Base-by-base conservation (phyloP, 1,140 invertebrate species). In the Mamestra configurata region DNA sequence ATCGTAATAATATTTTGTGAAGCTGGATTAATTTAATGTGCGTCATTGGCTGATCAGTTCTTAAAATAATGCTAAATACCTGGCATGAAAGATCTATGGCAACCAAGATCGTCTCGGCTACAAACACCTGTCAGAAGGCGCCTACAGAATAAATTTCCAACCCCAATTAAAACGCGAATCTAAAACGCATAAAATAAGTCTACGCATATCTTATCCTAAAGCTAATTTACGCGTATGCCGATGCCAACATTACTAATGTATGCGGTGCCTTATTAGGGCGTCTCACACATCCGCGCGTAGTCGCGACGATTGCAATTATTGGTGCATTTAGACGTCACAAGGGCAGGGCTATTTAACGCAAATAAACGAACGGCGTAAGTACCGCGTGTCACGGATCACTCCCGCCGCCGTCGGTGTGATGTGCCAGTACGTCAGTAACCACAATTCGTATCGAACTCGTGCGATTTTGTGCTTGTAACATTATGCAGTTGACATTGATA, bases 311-410 rank as follows among this genome's bases (percentile, higher is more conserved):
- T 76, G 72, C 57, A 76, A 76, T 76, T 76, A 76, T 49, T 46
- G 40, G 15, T 49, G 55, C 57, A 61, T 61, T 59, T 76, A 49
- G 55, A 43, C 35, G 72, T 76, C 57, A 35, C 57, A 35, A 53
- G 24, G 35, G 35, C 51, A 43, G 35, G 40, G 43, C 57, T 49
- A 27, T 72, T 51, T 53, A 27, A 59, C 20, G 40, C 22, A 61
- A 76, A 76, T 76, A 76, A 76, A 76, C 13, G 40, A 76, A 5
- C 5, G 6, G 7, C 15, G 13, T 76, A 76, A 76, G 57, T 76
- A 20, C 37, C n/a, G 22, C 55, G 35, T 76, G 57, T 76, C 72
- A 76, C 22, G 22, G 72, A 76, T 76, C 72, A 76, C 72, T 76
- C 72, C 20, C 18, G 27, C 11, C 1, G 7, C 0, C n/a, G 13